A percentile compares a stretch with the other conserved stretches of the same genome.
Conservation (phyloP, 2,888 invertebrate genomes). For the Linyphia triangularis region DNA sequence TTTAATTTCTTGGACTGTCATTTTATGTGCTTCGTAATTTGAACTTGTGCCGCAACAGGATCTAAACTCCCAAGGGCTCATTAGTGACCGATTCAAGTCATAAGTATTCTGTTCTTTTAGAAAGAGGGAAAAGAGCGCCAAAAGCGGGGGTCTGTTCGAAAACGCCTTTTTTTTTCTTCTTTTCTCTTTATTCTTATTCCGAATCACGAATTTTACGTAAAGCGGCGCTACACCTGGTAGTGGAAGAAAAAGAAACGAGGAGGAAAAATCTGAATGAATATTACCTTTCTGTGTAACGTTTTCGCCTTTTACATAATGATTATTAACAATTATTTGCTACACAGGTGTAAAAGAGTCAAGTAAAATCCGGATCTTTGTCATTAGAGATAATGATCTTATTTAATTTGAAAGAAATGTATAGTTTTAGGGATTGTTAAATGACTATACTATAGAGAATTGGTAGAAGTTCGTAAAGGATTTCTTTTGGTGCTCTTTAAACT, state of each 20-base stretch:
- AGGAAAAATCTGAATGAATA: neutral
- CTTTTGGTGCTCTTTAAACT: no score
- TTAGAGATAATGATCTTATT: neutral
- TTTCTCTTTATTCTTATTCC: constrained; percentile 51
- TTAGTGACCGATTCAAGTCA: constrained; percentile 52
- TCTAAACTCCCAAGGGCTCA: constrained; percentile 50
- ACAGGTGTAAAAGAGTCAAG: constrained; percentile 54
- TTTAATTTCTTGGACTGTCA: constrained; percentile 48
- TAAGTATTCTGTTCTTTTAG: constrained; percentile 8
- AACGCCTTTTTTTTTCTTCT: constrained; percentile 40
- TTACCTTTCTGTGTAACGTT: neutral
- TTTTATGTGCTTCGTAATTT: constrained; percentile 51
- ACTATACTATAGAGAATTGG: neutral
- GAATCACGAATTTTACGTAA: constrained; percentile 67
- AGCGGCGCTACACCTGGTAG: constrained; percentile 62
- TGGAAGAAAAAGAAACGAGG: constrained; percentile 16
- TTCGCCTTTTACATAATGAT: constrained; percentile 24
- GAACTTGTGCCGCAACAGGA: constrained; percentile 54
- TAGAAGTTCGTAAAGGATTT: no score
- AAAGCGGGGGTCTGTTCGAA: constrained; percentile 35
- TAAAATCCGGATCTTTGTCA: constrained; percentile 43
- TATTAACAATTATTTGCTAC: constrained; percentile 69
- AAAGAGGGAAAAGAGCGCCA: neutral
- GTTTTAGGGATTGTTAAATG: neutral
- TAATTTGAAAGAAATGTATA: neutral